Conservation (phyloP, 2,113 vertebrate species). For the Leucosticte australis region DNA sequence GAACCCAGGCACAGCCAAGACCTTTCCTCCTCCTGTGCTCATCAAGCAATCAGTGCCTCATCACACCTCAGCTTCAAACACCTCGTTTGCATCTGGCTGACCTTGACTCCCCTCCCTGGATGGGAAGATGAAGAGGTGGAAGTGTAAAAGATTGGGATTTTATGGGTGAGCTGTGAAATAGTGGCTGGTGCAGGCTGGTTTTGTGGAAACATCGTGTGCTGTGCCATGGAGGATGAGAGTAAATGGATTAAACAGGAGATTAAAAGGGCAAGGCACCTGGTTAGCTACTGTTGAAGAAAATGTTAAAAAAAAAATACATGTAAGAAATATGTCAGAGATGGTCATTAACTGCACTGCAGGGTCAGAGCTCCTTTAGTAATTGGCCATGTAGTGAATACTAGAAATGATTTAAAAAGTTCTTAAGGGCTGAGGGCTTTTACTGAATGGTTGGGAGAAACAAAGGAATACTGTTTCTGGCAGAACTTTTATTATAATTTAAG, state of each 20-base stretch:
- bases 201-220: background rate
- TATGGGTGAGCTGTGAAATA: background rate
- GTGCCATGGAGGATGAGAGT: background rate
- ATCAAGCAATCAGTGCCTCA: background rate
- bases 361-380: background rate
- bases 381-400: background rate
- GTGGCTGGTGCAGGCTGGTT: background rate
- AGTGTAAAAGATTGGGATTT: background rate
- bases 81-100: background rate
- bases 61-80: background rate
- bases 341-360: background rate
- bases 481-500: background rate
- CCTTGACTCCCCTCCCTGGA: background rate
- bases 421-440: background rate
- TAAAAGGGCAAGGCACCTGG: background rate
- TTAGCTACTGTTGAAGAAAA: background rate
- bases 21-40: background rate
- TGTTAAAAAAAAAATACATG: accelerated
- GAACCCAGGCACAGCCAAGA: background rate
- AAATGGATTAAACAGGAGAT: background rate
- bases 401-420: background rate
- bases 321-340: background rate
- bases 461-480: background rate
- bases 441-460: background rate
- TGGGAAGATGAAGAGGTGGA: background rate